These are phyloP conservation scores for Pandemis corylana DNA, from an alignment of 2,888 invertebrate genomes.

Conservation along the genomic window DNA sequence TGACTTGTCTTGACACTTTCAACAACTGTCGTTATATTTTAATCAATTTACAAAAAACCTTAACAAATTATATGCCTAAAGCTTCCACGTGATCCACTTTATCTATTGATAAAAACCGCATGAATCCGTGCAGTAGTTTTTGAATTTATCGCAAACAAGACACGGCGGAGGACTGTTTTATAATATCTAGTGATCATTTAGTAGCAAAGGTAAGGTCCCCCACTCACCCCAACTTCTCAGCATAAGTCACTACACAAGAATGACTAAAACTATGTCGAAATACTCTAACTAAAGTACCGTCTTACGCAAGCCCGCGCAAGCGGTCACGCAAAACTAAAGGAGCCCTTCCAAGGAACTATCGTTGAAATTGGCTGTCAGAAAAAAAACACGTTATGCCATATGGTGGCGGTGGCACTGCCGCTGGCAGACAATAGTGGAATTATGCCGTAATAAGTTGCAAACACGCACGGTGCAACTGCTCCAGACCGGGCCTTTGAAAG, in stretches of 20 bases:
- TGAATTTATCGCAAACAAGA: too few species aligned
- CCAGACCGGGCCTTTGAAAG: slow-evolving; percentile 46
- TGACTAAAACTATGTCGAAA: not conserved
- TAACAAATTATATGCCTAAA: too few species aligned
- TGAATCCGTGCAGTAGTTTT: too few species aligned
- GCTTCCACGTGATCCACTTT: too few species aligned
- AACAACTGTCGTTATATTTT: too few species aligned
- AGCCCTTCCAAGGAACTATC: slow-evolving; percentile 64
- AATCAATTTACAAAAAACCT: too few species aligned
- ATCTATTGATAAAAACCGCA: too few species aligned
- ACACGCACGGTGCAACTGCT: slow-evolving; percentile 81
- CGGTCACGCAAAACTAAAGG: slow-evolving; percentile 75
- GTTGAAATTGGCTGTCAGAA: slow-evolving; percentile 72
- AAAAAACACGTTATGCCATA: slow-evolving; percentile 82
- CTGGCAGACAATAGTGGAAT: slow-evolving; percentile 82
- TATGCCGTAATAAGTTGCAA: slow-evolving; percentile 80
- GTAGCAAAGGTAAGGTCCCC: too few species aligned
- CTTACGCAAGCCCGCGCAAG: slow-evolving; percentile 48
- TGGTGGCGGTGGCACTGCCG: slow-evolving; percentile 69
- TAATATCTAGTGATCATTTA: too few species aligned
- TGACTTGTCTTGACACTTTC: too few species aligned
- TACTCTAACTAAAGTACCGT: slow-evolving; percentile 51
- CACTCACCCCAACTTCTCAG: not conserved
- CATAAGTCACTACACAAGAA: not conserved
- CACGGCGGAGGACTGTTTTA: too few species aligned